A percentile compares a stretch with the other conserved stretches of the same genome.
phyloP scores from a whole-genome alignment of 23 tunicate species.

The Oikopleura albicans region DNA sequence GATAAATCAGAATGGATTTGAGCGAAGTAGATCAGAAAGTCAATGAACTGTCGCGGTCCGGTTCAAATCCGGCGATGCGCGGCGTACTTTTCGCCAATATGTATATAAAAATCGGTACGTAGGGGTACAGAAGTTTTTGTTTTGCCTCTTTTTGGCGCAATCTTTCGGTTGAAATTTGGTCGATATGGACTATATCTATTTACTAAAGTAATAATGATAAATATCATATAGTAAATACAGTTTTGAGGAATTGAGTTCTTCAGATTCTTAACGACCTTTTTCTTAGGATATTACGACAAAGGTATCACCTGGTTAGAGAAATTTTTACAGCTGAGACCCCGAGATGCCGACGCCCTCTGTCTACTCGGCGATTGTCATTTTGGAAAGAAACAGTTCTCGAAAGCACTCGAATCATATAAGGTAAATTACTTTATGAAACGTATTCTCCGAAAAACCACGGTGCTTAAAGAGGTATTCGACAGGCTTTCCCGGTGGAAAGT shows the following conservation, averaged over 20 bases:
- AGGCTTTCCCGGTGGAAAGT: no score
- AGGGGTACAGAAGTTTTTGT: no score
- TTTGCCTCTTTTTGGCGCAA: no score
- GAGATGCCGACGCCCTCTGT: conserved; percentile 3
- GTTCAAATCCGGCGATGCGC: neutral
- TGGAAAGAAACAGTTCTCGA: neutral
- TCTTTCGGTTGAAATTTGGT: no score
- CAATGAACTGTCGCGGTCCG: neutral
- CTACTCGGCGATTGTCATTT: neutral
- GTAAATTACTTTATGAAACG: no score
- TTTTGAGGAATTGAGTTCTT: no score
- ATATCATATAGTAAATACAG: no score
- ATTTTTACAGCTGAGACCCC: neutral
- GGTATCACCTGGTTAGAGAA: neutral
- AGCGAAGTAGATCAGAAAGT: neutral
- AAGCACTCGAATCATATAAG: neutral
- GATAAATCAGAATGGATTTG: neutral
- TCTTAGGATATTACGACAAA: neutral
- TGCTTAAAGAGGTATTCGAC: no score
- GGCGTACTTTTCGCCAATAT: conserved; percentile 8
- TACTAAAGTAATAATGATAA: no score
- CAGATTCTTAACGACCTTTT: no score
- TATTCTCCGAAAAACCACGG: no score
- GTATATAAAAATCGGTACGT: neutral
- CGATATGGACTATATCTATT: no score